phyloP scores from a whole-genome alignment of 1,140 invertebrate genomes.

The Drosophila orena region DNA sequence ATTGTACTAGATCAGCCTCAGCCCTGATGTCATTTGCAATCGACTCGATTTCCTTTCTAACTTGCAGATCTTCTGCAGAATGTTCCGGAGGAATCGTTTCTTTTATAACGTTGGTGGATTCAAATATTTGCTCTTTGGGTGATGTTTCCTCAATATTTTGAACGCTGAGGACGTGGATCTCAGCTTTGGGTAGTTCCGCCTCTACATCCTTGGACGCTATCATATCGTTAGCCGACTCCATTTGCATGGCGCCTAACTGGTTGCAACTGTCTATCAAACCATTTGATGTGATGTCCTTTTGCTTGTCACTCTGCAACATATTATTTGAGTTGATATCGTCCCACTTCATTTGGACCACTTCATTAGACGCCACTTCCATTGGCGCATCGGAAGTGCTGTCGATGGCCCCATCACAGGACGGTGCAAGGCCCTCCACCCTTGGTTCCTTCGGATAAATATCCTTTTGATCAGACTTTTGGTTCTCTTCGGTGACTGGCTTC shows the following conservation, averaged over 20 bases:
- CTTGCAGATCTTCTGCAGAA: neutral
- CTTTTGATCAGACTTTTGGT: constrained; percentile 15
- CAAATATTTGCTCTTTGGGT: neutral
- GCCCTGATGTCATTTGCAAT: neutral
- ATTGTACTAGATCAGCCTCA: constrained; percentile 29
- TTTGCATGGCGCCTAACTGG: neutral
- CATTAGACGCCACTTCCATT: neutral
- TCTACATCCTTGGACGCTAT: neutral
- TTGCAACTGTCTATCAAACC: neutral
- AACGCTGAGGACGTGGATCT: neutral
- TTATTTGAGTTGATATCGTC: neutral
- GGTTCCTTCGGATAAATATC: neutral
- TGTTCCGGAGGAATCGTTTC: neutral
- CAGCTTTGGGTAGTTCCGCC: neutral
- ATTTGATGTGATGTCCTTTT: neutral
- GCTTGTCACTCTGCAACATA: neutral
- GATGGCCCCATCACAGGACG: constrained; percentile 13
- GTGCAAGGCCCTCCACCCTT: neutral
- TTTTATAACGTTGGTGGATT: neutral
- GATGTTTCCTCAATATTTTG: neutral
- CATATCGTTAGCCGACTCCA: neutral
- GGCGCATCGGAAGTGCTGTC: constrained; percentile 24
- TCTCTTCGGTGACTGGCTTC: neutral
- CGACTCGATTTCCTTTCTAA: neutral
- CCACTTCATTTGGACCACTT: no score